Percentiles rank a stretch among this genome's conserved stretches.
These are phyloP conservation scores for Hedychridium roseum DNA, from an alignment of 2,888 invertebrate species.

Conservation along the genomic window DNA sequence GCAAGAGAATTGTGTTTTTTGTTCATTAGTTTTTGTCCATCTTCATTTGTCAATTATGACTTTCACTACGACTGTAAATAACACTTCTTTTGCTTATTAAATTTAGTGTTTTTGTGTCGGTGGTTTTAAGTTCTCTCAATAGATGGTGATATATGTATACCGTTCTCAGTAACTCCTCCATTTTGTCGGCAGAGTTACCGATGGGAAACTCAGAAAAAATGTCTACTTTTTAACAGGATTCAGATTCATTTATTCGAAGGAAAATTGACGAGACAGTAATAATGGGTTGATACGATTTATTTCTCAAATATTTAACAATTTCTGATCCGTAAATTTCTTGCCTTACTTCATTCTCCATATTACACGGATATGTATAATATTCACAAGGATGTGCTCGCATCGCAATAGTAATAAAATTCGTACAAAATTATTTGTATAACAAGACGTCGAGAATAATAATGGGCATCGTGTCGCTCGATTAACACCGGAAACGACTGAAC, in stretches of 20 bases:
- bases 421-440: constrained; percentile 58
- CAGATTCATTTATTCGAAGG: background rate
- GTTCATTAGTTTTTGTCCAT: no score
- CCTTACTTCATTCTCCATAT: constrained; percentile 19
- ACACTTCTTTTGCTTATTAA: no score
- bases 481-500: constrained; percentile 2
- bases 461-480: constrained; percentile 7
- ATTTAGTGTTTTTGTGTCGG: no score
- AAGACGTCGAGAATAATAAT: constrained; percentile 38
- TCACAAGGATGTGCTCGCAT: constrained; percentile 45
- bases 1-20: no score
- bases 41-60: no score
- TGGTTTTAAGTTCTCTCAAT: no score
- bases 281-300: constrained; percentile 34
- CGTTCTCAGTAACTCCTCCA: no score
- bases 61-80: no score
- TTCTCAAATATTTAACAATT: constrained; percentile 59
- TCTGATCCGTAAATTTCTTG: constrained; percentile 35
- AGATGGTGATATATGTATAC: no score
- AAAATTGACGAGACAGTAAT: background rate
- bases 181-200: no score
- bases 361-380: constrained; percentile 58
- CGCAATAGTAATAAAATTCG: constrained; percentile 52
- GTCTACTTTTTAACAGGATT: background rate
- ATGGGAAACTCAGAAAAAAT: no score